A percentile compares a stretch with the other conserved stretches of the same genome.
Conservation (phyloP, 2,113 vertebrate genomes). For the Leucosticte australis region DNA sequence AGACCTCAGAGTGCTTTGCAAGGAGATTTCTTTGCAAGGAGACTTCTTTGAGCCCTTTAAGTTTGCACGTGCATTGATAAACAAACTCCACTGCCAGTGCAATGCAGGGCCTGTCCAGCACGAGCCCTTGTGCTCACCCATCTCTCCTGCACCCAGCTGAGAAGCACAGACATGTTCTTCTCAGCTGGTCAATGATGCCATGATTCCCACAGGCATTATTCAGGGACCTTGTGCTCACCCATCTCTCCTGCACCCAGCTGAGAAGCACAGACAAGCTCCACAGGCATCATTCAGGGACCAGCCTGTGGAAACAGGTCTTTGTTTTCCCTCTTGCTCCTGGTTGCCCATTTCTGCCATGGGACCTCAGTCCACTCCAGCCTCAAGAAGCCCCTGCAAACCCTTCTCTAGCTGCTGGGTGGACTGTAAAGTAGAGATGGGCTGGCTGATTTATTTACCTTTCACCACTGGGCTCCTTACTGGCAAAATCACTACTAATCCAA, state of each 20-base stretch:
- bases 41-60: not conserved
- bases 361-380: not conserved
- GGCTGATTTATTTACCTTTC: not conserved
- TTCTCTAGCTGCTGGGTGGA: not conserved
- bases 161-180: not conserved
- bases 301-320: not conserved
- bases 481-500: not conserved
- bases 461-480: not conserved
- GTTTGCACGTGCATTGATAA: not conserved
- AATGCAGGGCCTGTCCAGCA: not conserved
- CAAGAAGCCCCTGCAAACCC: not conserved
- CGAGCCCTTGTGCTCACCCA: not conserved
- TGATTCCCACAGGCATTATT: not conserved
- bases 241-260: not conserved
- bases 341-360: not conserved
- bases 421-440: not conserved
- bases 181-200: no score
- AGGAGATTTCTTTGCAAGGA: not conserved
- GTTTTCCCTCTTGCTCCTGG: not conserved
- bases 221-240: no score
- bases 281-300: not conserved
- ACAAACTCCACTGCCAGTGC: not conserved
- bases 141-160: not conserved
- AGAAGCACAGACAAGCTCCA: not conserved
- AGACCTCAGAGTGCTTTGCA: not conserved